phyloP scores from a whole-genome alignment of 2,888 invertebrate genomes.

The Melanostoma mellinum region DNA sequence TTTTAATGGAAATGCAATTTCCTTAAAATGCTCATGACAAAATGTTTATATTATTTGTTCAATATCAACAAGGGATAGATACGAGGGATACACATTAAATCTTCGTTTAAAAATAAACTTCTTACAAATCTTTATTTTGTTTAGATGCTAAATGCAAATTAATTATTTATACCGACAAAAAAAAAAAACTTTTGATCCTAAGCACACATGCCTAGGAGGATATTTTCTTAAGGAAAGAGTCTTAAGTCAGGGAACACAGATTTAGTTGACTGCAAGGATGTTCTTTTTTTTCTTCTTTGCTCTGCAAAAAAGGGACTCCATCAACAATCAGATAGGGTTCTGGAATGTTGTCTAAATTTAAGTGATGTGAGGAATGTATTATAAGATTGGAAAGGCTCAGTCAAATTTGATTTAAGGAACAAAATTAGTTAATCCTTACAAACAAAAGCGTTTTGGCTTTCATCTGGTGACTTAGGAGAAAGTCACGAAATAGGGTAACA shows the following conservation, averaged over 20 bases:
- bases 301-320: too few species aligned
- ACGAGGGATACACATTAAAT: constrained; percentile 15
- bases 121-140: not conserved
- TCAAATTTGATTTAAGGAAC: too few species aligned
- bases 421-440: too few species aligned
- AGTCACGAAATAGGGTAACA: too few species aligned
- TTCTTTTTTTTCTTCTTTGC: not conserved
- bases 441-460: too few species aligned
- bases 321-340: too few species aligned
- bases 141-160: constrained; percentile 62
- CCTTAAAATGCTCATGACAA: constrained; percentile 50
- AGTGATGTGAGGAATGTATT: too few species aligned
- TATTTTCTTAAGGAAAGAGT: constrained; percentile 8
- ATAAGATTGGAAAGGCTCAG: too few species aligned
- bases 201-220: constrained; percentile 53
- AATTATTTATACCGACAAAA: constrained; percentile 55
- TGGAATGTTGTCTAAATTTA: too few species aligned
- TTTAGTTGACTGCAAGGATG: not conserved
- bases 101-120: constrained; percentile 9
- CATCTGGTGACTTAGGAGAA: too few species aligned
- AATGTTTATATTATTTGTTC: constrained; percentile 18
- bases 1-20: constrained; percentile 68
- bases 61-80: constrained; percentile 23
- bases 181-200: constrained; percentile 53
- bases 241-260: not conserved